A percentile compares a stretch with the other conserved stretches of the same genome.
Evolutionary conservation across 2,797 vertebrate species (phyloP).

Genomic region (Siniperca undulata): DNA sequence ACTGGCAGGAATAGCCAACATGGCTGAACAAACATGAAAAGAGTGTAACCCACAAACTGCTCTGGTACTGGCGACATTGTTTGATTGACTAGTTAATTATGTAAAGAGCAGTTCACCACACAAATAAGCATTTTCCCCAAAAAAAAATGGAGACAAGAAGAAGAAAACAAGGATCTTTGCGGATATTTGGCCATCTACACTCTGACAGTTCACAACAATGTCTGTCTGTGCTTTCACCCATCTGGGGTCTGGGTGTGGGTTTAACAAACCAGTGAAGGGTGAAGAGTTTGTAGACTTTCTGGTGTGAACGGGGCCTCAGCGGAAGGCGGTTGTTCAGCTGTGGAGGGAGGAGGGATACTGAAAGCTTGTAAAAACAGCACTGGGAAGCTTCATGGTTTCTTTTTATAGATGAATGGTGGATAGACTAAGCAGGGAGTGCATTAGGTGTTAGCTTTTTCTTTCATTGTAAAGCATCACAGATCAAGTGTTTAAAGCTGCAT

Average conservation of each 20-base stretch:
- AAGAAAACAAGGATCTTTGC: slow-evolving; percentile 20
- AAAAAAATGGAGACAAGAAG: slow-evolving; percentile 19
- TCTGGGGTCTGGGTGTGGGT: slow-evolving; percentile 42
- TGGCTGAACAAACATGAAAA: slow-evolving; percentile 9
- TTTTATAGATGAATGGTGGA: slow-evolving; percentile 35
- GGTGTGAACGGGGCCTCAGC: slow-evolving; percentile 41
- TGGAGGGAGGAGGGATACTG: slow-evolving; percentile 29
- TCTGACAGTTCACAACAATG: slow-evolving; percentile 50
- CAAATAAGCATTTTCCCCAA: not conserved
- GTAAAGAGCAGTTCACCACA: not conserved
- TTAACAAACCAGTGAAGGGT: slow-evolving; percentile 63
- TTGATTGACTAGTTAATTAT: slow-evolving; percentile 29
- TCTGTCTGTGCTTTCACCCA: slow-evolving; percentile 41
- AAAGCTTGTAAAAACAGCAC: slow-evolving; percentile 48
- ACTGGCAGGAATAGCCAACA: not conserved
- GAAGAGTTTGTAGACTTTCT: slow-evolving; percentile 55
- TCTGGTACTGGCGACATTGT: not conserved
- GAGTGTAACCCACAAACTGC: not conserved
- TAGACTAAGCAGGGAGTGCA: slow-evolving; percentile 7
- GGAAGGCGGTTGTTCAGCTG: slow-evolving; percentile 23
- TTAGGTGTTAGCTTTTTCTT: slow-evolving; percentile 16
- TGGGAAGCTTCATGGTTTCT: slow-evolving; percentile 37
- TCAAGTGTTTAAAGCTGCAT: slow-evolving; percentile 2
- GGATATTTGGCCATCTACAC: slow-evolving; percentile 42
- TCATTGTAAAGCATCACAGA: slow-evolving; percentile 4